Percentiles rank a stretch among this genome's conserved stretches.
phyloP scores from a whole-genome alignment of 1,140 invertebrate species.

The Whitmania pigra region DNA sequence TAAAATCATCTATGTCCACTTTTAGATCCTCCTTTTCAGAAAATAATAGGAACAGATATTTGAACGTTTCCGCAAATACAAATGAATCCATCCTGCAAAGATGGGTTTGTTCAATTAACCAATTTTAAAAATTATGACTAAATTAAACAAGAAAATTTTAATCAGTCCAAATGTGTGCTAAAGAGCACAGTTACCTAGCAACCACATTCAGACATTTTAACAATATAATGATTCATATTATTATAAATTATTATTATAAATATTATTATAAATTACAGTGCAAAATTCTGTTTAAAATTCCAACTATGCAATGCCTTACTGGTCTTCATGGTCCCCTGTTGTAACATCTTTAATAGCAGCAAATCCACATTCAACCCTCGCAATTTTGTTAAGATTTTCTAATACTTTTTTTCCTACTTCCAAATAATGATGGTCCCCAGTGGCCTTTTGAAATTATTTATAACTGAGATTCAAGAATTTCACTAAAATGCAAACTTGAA shows the following conservation, averaged over 20 bases:
- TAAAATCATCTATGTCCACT: slow-evolving; percentile 84
- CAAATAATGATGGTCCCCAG: slow-evolving; percentile 85
- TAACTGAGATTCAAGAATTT: too few species aligned
- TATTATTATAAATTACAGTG: too few species aligned
- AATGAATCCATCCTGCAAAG: slow-evolving; percentile 82
- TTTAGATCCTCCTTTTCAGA: slow-evolving; percentile 72
- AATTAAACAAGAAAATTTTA: too few species aligned
- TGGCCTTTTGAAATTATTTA: slow-evolving; percentile 52
- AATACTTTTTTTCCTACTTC: slow-evolving; percentile 80
- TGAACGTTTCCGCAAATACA: slow-evolving; percentile 91
- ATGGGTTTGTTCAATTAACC: slow-evolving; percentile 16
- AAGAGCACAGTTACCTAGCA: slow-evolving; percentile 9
- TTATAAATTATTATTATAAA: too few species aligned
- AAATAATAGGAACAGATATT: slow-evolving; percentile 89
- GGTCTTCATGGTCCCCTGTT: slow-evolving; percentile 55
- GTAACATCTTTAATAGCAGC: slow-evolving; percentile 91
- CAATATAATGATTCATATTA: too few species aligned
- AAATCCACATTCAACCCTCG: slow-evolving; percentile 84
- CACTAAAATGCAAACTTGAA: too few species aligned
- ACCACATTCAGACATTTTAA: not conserved
- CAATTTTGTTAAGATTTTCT: slow-evolving; percentile 75
- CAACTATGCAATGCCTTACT: slow-evolving; percentile 32
- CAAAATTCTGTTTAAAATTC: not conserved
- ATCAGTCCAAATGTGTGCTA: not conserved
- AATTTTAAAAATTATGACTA: too few species aligned